Conservation (phyloP, 2,797 vertebrate species). For the Falco columbarius region DNA sequence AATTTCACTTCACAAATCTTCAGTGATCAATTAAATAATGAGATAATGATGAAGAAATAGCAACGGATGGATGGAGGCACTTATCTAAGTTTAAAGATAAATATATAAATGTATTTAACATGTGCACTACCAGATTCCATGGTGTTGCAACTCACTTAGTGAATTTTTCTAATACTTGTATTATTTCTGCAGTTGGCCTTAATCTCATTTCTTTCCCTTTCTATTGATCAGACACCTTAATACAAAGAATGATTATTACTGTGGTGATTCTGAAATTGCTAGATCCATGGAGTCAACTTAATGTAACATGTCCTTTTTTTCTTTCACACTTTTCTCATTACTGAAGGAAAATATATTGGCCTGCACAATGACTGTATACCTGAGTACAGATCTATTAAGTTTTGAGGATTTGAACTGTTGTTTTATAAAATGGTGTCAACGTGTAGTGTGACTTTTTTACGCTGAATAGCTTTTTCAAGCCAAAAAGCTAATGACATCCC, state of each 20-base stretch:
- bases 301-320: background rate
- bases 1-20: background rate
- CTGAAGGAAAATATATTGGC: background rate
- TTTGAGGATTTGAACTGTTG: conserved; percentile 9
- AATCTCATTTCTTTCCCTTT: background rate
- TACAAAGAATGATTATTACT: background rate
- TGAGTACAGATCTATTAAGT: conserved; percentile 4
- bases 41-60: background rate
- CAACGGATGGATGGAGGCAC: background rate
- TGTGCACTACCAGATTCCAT: background rate
- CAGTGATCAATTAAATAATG: background rate
- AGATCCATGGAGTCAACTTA: background rate
- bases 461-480: conserved; percentile 13
- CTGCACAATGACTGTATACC: background rate
- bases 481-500: conserved; percentile 32
- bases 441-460: background rate
- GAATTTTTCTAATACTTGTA: background rate
- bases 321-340: background rate
- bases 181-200: background rate
- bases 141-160: background rate
- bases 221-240: background rate
- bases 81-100: background rate
- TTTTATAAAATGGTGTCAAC: conserved; percentile 30
- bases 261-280: conserved; percentile 17
- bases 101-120: background rate